Evolutionary conservation across 2,888 invertebrate species (phyloP).

Genomic region (Volucella bombylans): DNA sequence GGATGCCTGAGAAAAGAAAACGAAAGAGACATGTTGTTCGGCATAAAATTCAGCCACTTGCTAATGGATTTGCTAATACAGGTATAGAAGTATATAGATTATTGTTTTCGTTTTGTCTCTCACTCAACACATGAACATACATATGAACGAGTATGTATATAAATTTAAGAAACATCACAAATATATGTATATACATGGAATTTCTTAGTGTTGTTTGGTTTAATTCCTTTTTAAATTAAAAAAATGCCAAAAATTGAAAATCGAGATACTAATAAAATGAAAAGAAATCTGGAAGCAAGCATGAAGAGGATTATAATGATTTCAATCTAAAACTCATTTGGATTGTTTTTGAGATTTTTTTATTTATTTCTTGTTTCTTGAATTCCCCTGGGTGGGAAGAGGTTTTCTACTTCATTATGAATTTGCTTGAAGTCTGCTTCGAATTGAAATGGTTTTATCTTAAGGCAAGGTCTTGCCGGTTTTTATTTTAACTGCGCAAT

Average conservation of each 20-base stretch:
- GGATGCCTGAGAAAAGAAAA: not conserved
- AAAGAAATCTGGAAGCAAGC: slow-evolving; percentile 1
- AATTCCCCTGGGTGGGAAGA: not conserved
- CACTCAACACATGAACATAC: no score
- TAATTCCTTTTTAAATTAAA: not conserved
- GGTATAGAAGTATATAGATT: not conserved
- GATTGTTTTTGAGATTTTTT: not conserved
- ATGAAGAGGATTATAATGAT: slow-evolving; percentile 27
- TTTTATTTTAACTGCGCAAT: slow-evolving; percentile 21
- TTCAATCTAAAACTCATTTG: slow-evolving; percentile 19
- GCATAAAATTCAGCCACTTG: slow-evolving; percentile 38
- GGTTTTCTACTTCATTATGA: slow-evolving; percentile 5
- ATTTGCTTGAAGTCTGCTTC: slow-evolving; percentile 11
- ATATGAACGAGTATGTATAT: no score
- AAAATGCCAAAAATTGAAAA: not conserved
- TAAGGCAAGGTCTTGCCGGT: slow-evolving; percentile 11
- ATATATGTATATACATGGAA: not conserved
- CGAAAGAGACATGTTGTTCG: slow-evolving; percentile 18
- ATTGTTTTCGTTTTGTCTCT: not conserved
- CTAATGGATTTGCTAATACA: slow-evolving; percentile 27
- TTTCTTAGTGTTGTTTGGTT: slow-evolving; percentile 6
- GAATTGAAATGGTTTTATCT: slow-evolving; percentile 8
- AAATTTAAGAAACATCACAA: not conserved
- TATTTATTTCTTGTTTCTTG: not conserved
- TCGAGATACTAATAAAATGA: not conserved